phyloP scores from a whole-genome alignment of 1,140 invertebrate genomes.

The Dreissena polymorpha region DNA sequence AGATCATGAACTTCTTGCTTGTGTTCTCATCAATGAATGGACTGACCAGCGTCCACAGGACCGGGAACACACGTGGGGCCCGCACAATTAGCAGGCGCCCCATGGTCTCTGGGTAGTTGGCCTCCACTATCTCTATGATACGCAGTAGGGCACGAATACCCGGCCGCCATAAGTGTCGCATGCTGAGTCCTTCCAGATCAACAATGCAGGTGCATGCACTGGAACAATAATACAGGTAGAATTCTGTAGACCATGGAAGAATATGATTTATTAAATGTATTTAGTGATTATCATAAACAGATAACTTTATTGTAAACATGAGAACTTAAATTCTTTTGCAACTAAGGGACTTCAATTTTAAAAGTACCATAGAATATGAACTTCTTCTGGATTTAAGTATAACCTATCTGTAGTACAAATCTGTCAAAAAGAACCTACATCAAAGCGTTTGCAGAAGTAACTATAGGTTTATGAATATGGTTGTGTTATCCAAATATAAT shows the following conservation, averaged over 20 bases:
- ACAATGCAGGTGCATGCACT: constrained; percentile 94
- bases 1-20: constrained; percentile 95
- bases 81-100: constrained; percentile 81
- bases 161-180: constrained; percentile 97
- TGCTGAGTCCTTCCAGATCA: constrained; percentile 96
- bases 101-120: constrained; percentile 98
- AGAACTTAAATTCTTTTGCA: not conserved
- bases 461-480: no score
- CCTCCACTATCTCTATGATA: constrained; percentile 97
- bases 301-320: not conserved
- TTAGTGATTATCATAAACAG: not conserved
- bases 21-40: constrained; percentile 99
- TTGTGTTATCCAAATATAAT: no score
- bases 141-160: constrained; percentile 93
- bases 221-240: constrained; percentile 44
- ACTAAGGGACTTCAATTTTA: no score
- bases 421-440: no score
- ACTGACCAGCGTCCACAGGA: constrained; percentile 97
- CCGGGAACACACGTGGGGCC: constrained; percentile 91
- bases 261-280: not conserved
- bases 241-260: not conserved
- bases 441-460: no score
- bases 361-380: no score
- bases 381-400: no score
- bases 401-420: no score